Evolutionary conservation across 2,797 vertebrate genomes (phyloP), one percentile per base, ranked within the genome.

Genomic region (Intellagama lesueurii): DNA sequence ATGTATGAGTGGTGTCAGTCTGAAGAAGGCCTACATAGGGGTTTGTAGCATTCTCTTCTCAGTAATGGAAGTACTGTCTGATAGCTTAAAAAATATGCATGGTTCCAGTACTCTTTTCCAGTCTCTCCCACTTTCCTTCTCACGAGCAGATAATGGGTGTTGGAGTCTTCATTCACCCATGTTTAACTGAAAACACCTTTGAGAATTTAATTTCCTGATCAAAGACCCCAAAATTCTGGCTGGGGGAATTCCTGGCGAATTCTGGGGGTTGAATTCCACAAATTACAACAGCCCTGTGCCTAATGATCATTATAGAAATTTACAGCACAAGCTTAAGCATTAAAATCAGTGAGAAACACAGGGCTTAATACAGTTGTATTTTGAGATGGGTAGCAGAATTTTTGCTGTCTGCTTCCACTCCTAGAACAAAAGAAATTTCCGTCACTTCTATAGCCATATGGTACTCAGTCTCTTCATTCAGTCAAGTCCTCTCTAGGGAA

Each of bases 371-470:
- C 28, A 40, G n/a, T 81, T 72, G 30, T 75, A 68, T 66, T 76
- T 68, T 26, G 60, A 12, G 2, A 68, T 68, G 64, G 64, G 30
- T n/a, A 70, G 14, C 22, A 19, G 32, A 5, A 52, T 49, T 81
- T 56, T 35, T 68, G 49, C 12, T 82, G 26, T 30, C 30, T 78
- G 17, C 26, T 83, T 35, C 56, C 24, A 17, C 44, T 68, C 49
- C 81, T 28, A 68, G 5, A 44, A 66, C 35, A 82, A 69, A 66
- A 75, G 52, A 32, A 66, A 66, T 64, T 70, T 11, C 75, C 32
- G 40, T 77, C 66, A 66, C 5, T 52, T 83, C 52, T 69, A 35
- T 30, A 83, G 72, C 80, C 81, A 69, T 88, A 77, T 83, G 87
- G n/a, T 47, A 68, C 24, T 22, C 44, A 7, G 19, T 83, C 73